Percentiles rank a stretch among this genome's conserved stretches.
These are phyloP conservation scores for Elmis aenea DNA, from an alignment of 2,888 invertebrate genomes.

Conservation along the genomic window DNA sequence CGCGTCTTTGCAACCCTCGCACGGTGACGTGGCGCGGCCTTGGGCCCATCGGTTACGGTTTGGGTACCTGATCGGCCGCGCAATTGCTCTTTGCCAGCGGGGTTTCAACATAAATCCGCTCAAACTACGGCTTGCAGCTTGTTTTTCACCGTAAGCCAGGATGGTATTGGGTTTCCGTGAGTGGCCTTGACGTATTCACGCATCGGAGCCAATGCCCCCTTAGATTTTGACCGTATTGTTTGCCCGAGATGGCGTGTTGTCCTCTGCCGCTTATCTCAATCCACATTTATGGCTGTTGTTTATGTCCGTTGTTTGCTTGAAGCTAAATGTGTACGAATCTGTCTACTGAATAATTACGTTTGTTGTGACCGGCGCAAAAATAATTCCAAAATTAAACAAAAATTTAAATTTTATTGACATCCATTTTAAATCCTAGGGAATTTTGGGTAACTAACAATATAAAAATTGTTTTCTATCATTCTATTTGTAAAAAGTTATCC, in stretches of 20 bases:
- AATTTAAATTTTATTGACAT: too few relatives aligned
- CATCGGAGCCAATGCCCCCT: slow-evolving; percentile 9
- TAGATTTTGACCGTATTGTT: slow-evolving; percentile 4
- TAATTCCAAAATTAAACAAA: too few relatives aligned
- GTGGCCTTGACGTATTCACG: slow-evolving; percentile 10
- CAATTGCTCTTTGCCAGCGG: slow-evolving; percentile 14
- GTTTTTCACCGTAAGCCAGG: slow-evolving; percentile 2
- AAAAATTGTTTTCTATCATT: too few relatives aligned
- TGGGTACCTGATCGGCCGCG: slow-evolving; percentile 18
- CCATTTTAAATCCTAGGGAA: too few relatives aligned
- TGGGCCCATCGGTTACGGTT: slow-evolving; percentile 26
- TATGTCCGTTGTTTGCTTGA: slow-evolving; percentile 5
- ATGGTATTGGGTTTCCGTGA: slow-evolving; percentile 1
- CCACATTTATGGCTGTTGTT: slow-evolving; percentile 14
- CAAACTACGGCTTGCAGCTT: slow-evolving; percentile 3
- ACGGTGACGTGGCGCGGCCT: slow-evolving; percentile 25
- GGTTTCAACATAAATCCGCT: slow-evolving; percentile 9
- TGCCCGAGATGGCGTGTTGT: slow-evolving; percentile 11
- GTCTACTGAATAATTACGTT: too few relatives aligned
- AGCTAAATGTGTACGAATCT: slow-evolving; percentile 13
- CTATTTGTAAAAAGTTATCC: too few relatives aligned
- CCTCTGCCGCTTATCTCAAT: slow-evolving; percentile 35
- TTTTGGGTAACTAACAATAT: too few relatives aligned
- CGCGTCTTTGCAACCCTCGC: slow-evolving; percentile 26
- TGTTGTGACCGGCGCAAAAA: too few relatives aligned